Percentiles rank a stretch among this genome's conserved stretches.
Conservation (phyloP, 1,140 invertebrate genomes). For the Calephelis nemesis region DNA sequence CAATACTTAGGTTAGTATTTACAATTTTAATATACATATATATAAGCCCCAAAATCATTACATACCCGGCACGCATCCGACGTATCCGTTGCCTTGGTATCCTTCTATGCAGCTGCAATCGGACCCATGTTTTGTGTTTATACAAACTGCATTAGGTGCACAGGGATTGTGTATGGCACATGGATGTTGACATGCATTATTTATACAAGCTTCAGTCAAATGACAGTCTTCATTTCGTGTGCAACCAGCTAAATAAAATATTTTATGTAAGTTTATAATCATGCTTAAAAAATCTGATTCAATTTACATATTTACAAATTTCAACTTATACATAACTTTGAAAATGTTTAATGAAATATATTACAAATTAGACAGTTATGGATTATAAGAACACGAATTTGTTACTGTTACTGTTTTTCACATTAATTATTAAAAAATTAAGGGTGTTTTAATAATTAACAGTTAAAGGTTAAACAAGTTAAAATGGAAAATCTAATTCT, state of each 20-base stretch:
- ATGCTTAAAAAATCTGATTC: constrained; percentile 2
- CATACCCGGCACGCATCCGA: constrained; percentile 88
- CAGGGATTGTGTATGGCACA: constrained; percentile 91
- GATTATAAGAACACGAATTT: not conserved
- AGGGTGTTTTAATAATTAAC: not conserved
- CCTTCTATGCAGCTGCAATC: constrained; percentile 92
- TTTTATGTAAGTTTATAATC: constrained; percentile 3
- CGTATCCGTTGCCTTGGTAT: constrained; percentile 91
- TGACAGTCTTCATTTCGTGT: constrained; percentile 89
- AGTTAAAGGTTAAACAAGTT: not conserved
- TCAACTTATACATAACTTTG: not conserved
- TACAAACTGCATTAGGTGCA: constrained; percentile 90
- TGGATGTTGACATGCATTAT: constrained; percentile 88
- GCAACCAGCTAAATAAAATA: constrained; percentile 86
- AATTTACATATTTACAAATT: not conserved
- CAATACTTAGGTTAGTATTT: constrained; percentile 22
- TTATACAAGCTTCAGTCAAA: constrained; percentile 89
- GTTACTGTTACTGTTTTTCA: not conserved
- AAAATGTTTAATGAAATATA: not conserved
- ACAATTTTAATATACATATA: constrained; percentile 20
- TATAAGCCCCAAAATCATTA: constrained; percentile 3
- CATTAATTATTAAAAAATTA: not conserved
- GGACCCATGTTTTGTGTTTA: constrained; percentile 92
- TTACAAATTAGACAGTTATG: not conserved
- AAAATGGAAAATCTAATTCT: constrained; percentile 19